Conservation (phyloP, 1,140 invertebrate genomes). For the Drosophila parabipectinata region DNA sequence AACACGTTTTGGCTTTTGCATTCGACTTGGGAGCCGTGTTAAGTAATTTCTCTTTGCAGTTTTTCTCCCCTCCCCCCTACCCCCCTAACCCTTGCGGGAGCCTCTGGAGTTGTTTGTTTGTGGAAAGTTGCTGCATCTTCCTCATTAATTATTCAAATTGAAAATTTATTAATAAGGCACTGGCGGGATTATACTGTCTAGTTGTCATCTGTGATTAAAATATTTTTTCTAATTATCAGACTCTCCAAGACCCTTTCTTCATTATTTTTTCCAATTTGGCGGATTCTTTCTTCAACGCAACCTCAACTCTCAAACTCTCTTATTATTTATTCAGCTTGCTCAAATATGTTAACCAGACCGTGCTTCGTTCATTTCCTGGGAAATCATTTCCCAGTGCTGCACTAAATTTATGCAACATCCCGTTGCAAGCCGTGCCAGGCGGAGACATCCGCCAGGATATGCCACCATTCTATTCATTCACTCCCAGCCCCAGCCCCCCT, state of each 20-base stretch:
- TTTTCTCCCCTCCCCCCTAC: constrained; percentile 17
- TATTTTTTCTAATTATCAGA: neutral
- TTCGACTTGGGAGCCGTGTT: constrained; percentile 41
- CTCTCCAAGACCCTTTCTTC: no score
- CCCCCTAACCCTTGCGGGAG: neutral
- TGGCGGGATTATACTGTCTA: constrained; percentile 16
- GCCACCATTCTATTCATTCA: constrained; percentile 4
- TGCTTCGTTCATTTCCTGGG: neutral
- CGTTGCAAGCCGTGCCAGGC: constrained; percentile 47
- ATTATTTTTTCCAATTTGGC: no score
- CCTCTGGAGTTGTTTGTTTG: constrained; percentile 17
- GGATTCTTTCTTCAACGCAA: no score
- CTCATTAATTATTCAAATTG: constrained; percentile 42
- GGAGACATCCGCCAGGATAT: constrained; percentile 42
- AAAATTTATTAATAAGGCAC: constrained; percentile 38
- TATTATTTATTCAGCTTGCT: neutral
- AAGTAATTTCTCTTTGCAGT: constrained; percentile 41
- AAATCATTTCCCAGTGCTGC: constrained; percentile 21
- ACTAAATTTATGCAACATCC: constrained; percentile 59
- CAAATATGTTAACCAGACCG: neutral
- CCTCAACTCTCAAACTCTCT: neutral
- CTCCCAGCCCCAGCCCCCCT: neutral
- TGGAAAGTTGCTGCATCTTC: neutral
- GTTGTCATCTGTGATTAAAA: neutral
- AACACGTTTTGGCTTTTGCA: constrained; percentile 65